Conservation (phyloP, 2,888 invertebrate species). For the Erebia palarica region DNA sequence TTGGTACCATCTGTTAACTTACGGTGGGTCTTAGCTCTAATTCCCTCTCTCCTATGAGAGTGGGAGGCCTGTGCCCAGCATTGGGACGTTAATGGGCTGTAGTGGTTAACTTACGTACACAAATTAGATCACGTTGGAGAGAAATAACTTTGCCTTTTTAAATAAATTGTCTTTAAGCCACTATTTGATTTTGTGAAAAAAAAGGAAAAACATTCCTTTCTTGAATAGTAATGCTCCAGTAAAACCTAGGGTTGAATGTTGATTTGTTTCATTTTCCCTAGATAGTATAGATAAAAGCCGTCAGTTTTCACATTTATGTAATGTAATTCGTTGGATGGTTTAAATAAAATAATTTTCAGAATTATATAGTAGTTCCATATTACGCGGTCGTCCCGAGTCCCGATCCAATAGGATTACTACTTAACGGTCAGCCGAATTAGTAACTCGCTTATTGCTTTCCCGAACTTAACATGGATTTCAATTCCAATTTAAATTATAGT, state of each 20-base stretch:
- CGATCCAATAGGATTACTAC: conserved; percentile 57
- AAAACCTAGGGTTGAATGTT: neutral
- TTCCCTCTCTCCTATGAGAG: no score
- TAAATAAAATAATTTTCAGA: conserved; percentile 67
- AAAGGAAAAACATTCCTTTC: neutral
- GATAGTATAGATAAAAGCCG: neutral
- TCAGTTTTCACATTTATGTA: conserved; percentile 47
- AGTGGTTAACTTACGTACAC: neutral
- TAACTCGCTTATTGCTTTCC: conserved; percentile 58
- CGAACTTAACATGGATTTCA: conserved; percentile 57
- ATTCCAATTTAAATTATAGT: conserved; percentile 56
- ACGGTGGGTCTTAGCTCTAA: no score
- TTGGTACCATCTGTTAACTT: neutral
- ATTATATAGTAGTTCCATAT: conserved; percentile 65
- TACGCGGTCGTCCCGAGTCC: conserved; percentile 49
- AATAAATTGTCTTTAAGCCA: neutral
- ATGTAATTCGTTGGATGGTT: conserved; percentile 59
- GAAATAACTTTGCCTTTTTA: neutral
- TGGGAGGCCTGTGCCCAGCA: no score
- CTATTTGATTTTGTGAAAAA: neutral
- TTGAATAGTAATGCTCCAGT: neutral
- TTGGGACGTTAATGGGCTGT: no score
- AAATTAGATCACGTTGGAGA: neutral
- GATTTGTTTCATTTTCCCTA: neutral
- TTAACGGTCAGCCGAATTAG: conserved; percentile 64